These are phyloP conservation scores for Drosophila saltans DNA, from an alignment of 1,140 invertebrate genomes.

Conservation along the genomic window DNA sequence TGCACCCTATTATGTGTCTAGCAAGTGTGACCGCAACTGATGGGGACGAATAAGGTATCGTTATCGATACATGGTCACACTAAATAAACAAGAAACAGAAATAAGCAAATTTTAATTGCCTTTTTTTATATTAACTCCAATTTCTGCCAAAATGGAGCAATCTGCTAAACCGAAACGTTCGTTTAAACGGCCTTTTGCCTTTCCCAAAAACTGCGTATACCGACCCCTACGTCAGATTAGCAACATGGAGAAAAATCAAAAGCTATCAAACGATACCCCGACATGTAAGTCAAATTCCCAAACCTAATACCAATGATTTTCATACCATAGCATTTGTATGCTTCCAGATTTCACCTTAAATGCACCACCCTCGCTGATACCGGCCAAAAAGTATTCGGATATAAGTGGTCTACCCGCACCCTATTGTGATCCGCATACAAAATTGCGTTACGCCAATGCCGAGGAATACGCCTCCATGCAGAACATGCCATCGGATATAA, in stretches of 20 bases:
- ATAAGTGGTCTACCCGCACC: conserved; percentile 93
- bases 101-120: background rate
- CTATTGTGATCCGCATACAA: conserved; percentile 95
- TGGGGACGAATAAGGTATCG: too few relatives aligned
- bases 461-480: conserved; percentile 94
- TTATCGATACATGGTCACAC: background rate
- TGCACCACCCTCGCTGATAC: conserved; percentile 94
- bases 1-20: conserved; percentile 6
- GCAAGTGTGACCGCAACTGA: conserved; percentile 8
- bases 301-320: background rate
- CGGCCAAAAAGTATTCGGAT: conserved; percentile 96
- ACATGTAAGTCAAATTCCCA: conserved; percentile 44
- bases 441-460: conserved; percentile 91
- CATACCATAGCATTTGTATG: background rate
- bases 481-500: conserved; percentile 94
- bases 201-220: conserved; percentile 62
- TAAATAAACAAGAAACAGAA: background rate
- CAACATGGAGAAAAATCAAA: conserved; percentile 62
- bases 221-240: conserved; percentile 65
- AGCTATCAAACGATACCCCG: conserved; percentile 39
- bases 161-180: conserved; percentile 41
- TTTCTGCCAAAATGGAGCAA: conserved; percentile 40
- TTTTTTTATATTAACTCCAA: background rate
- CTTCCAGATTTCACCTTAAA: conserved; percentile 91
- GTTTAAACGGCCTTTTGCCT: conserved; percentile 56